Evolutionary conservation across 2,888 invertebrate genomes (phyloP), one percentile per base, ranked within the genome.

Genomic region (Odiellus spinosus): DNA sequence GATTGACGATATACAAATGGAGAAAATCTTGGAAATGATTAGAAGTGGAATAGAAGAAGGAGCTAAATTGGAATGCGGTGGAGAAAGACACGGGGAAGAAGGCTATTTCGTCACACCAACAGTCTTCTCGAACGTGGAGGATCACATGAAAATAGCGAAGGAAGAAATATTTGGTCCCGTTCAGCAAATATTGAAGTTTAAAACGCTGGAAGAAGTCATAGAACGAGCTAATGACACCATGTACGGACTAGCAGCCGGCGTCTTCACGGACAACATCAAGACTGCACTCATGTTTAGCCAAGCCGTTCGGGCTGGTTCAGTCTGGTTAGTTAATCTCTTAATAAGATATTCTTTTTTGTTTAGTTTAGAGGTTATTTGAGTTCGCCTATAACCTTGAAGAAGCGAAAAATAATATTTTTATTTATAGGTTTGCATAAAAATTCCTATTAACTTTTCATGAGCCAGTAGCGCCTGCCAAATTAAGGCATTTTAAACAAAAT

Each of bases 241-340:
- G 35, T 90, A 81, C 59, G 88, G 88, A 15, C 71, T 90, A 33
- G 84, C 84, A 0, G 79, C 87, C 18, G 86, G 81, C 10, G 74
- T 87, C 48, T 73, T 87, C 52, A 87, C 87, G 12, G 78, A 79
- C 44, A 76, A 84, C 64, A 67, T 88, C 18, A 76, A 83, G 61
- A 80, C 72, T 45, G 86, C 86, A 2, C 64, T 86, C 48, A 74
- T 74, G 52, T 80, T 80, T 60, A 74, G 80, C 44, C 78, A 80
- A 59, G 74, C 75, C 49, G 75, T 84, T 2, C 73, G 80, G 60
- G 82, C 57, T 40, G 57, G 58, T 12, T 54, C 50, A 3, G 51
- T 58, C 21, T 58, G 55, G 55, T 49, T 47, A 40, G 33, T 26
- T 26, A n/a, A n/a, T n/a, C n/a, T n/a, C n/a, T n/a, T n/a, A n/a